Evolutionary conservation across 2,113 vertebrate species (phyloP), one percentile per base, ranked within the genome.

Genomic region (Poicephalus gulielmi): DNA sequence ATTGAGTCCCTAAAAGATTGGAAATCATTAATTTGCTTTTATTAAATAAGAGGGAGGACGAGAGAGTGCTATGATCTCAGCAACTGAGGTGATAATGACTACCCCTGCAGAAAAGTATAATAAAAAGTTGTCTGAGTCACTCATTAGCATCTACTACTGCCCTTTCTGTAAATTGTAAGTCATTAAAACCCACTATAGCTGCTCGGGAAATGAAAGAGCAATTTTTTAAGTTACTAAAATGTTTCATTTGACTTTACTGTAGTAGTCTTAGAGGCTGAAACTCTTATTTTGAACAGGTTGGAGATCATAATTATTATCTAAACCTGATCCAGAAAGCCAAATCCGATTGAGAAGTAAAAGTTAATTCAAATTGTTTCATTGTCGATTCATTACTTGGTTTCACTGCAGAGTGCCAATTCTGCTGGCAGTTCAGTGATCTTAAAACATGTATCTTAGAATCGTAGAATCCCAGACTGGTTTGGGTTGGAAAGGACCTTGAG

Each of bases 1-100:
- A 68, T 60, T n/a, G 39, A 89, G 35, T 80, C 66, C 12, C 2
- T 92, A 83, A 92, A 94, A 90, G 47, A 90, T 86, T 96, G 60
- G 71, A 93, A 94, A 88, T 93, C 1, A 95, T 95, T 96, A 57
- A 93, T 94, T 93, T 74, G 27, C 39, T 70, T 90, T 83, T 88
- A 92, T 94, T 91, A 88, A 96, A 67, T 77, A 59, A 63, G 62
- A 92, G 28, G 78, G 82, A 93, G 83, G 55, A 73, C 71, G 77
- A 63, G 66, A 81, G 25, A 53, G 68, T 69, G 46, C 75, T 63
- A 4, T 66, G 59, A 84, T 94, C 83, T 93, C 76, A 86, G 90
- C 76, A 53, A 53, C 31, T 91, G 83, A 41, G 66, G 57, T 71
- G 76, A 84, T 95, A 91, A 93, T 93, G 82, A 92, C 60, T 90